These are phyloP conservation scores for Orthosia gothica DNA, from an alignment of 2,888 invertebrate species.

Conservation along the genomic window DNA sequence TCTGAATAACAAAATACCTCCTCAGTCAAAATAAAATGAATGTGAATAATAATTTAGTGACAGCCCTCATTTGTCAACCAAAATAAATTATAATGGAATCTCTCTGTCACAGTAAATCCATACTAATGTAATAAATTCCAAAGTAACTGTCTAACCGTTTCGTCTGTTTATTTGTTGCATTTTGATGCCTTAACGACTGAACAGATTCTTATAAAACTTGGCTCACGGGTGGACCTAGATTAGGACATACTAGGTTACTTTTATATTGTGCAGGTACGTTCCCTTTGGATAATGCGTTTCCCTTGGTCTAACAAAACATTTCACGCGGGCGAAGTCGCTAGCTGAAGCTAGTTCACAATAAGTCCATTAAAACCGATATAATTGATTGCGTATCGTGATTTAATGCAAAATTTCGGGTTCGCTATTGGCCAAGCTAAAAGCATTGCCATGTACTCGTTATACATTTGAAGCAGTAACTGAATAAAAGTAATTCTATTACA, in stretches of 20 bases:
- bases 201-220: too few species aligned
- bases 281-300: too few species aligned
- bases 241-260: too few species aligned
- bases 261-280: too few species aligned
- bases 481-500: conserved; percentile 52
- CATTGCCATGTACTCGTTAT: conserved; percentile 64
- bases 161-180: too few species aligned
- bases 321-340: too few species aligned
- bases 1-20: neutral
- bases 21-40: conserved; percentile 29
- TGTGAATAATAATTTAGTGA: conserved; percentile 18
- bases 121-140: too few species aligned
- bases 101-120: conserved; percentile 47
- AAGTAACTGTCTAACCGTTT: too few species aligned
- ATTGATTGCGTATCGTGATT: conserved; percentile 66
- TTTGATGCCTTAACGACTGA: too few species aligned
- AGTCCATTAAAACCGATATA: conserved; percentile 62
- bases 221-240: too few species aligned
- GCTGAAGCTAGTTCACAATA: conserved; percentile 34
- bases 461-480: conserved; percentile 58
- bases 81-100: conserved; percentile 56
- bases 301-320: too few species aligned
- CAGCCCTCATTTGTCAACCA: conserved; percentile 51
- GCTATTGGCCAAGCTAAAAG: conserved; percentile 55
- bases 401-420: conserved; percentile 62